Evolutionary conservation across 2,888 invertebrate genomes (phyloP), one percentile per base, ranked within the genome.

Genomic region (Philhelius pedissequus): DNA sequence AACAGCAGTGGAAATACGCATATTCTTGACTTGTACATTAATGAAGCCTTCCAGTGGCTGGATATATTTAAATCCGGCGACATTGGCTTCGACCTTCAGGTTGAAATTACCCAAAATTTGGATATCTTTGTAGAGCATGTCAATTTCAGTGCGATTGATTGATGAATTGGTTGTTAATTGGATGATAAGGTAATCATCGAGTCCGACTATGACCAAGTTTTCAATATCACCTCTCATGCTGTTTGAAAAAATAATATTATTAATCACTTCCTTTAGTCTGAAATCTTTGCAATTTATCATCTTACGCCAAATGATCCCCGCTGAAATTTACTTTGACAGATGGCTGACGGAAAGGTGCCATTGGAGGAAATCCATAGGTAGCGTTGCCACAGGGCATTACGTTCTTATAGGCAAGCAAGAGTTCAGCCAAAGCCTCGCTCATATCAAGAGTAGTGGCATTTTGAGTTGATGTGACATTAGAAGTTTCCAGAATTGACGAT

Each of bases 341-440:
- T 11, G 58, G 38, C 4, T 62, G 2, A n/a, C 80, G 62, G 20
- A 86, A 38, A 0, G 90, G 90, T 1, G 88, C 88, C 79, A 90
- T 35, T 4, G 73, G 76, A 0, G 90, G 89, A 13, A 90, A 84
- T 1, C 81, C 54, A 8, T 87, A 45, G 0, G 83, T 25, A 0
- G 87, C 35, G 71, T 86, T 89, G 38, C 90, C 90, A 58, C 89
- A 90, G 11, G 89, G 89, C 78, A 89, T 87, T 15, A 89, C 86
- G 1, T 82, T 84, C 54, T 87, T 86, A 60, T 88, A 87, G 7
- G 89, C 86, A 3, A 25, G 50, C 3, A 87, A 43, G 35, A 86
- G 88, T 60, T 80, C 80, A 5, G 35, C 30, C 11, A 88, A 25
- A 5, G 90, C 87, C 2, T 87, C 73, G 9, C 86, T 87, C 62